Percentiles rank a stretch among this genome's conserved stretches.
Evolutionary conservation across 23 tunicate genomes (phyloP).

Genomic region (Phallusia fumigata): DNA sequence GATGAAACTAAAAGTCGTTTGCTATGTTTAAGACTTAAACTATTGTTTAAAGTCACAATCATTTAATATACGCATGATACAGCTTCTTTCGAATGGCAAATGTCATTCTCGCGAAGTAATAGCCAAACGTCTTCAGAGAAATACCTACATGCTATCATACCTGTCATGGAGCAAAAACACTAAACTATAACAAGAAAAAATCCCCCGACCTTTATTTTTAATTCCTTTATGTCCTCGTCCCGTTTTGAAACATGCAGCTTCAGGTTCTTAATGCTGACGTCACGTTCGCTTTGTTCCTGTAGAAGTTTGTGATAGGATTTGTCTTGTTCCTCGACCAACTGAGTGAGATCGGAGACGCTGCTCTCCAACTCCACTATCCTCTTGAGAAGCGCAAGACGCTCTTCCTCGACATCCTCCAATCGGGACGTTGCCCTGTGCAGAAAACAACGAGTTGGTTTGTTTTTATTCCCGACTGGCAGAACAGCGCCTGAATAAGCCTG

Average conservation of each 20-base stretch:
- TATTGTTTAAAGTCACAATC: too few relatives aligned
- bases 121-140: too few relatives aligned
- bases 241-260: conserved; percentile 22
- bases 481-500: too few relatives aligned
- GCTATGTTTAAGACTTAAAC: too few relatives aligned
- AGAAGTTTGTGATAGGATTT: conserved; percentile 28
- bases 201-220: conserved; percentile 35
- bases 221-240: conserved; percentile 58
- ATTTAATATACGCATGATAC: too few relatives aligned
- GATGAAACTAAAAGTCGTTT: too few relatives aligned
- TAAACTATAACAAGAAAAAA: neutral
- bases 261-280: conserved; percentile 21
- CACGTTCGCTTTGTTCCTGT: conserved; percentile 55
- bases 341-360: conserved; percentile 60
- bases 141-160: too few relatives aligned
- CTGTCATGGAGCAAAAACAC: too few relatives aligned
- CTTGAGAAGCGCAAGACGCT: conserved; percentile 50
- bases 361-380: conserved; percentile 49
- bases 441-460: too few relatives aligned
- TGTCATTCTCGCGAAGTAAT: too few relatives aligned
- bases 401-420: conserved; percentile 64
- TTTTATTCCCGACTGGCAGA: too few relatives aligned
- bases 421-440: conserved; percentile 20
- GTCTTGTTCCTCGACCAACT: conserved; percentile 64
- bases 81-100: too few relatives aligned